Percentiles rank a stretch among this genome's conserved stretches.
Evolutionary conservation across 2,113 vertebrate species (phyloP).

Genomic region (Callochromis pleurospilus): DNA sequence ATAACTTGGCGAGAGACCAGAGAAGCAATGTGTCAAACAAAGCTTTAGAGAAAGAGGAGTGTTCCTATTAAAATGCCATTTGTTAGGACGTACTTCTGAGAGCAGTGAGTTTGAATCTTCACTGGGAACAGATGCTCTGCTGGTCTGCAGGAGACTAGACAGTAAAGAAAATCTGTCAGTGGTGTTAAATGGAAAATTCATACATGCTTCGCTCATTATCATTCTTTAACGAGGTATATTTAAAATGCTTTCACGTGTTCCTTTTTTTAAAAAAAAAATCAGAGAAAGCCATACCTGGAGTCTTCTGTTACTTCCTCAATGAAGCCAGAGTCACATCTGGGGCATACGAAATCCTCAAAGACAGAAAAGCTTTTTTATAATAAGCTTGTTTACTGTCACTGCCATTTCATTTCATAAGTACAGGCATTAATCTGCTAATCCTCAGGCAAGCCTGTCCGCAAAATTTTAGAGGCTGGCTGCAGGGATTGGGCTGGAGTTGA

Average conservation of each 20-base stretch:
- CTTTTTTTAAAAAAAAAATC: not conserved
- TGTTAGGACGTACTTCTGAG: constrained; percentile 75
- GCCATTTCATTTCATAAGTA: not conserved
- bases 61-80: not conserved
- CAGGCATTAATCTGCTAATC: not conserved
- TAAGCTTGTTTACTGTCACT: not conserved
- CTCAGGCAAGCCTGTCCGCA: not conserved
- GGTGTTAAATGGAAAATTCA: not conserved
- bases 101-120: constrained; percentile 77
- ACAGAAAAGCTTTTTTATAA: not conserved
- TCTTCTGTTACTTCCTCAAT: constrained; percentile 87
- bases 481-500: not conserved
- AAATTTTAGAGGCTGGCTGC: not conserved
- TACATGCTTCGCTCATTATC: not conserved
- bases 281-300: constrained; percentile 74
- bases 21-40: constrained; percentile 12
- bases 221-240: not conserved
- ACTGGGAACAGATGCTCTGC: constrained; percentile 25
- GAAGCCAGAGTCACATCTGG: constrained; percentile 84
- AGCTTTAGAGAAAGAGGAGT: not conserved
- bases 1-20: constrained; percentile 72
- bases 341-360: constrained; percentile 82
- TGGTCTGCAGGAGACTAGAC: constrained; percentile 79
- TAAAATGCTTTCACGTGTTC: not conserved
- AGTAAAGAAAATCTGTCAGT: not conserved